Conservation (phyloP, 2,888 invertebrate species). For the Frankliniella fusca region DNA sequence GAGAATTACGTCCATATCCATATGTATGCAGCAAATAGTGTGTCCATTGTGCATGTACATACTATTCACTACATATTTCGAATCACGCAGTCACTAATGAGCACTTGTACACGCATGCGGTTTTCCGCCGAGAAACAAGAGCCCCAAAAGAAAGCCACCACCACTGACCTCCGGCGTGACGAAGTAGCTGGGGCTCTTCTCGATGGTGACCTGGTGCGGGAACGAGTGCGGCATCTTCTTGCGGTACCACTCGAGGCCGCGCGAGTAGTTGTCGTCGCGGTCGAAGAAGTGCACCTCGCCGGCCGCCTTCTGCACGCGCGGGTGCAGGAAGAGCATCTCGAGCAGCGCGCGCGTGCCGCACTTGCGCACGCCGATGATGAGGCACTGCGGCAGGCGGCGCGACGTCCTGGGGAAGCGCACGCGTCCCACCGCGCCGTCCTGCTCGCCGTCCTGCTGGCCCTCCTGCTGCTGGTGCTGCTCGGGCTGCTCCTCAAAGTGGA, state of each 20-base stretch:
- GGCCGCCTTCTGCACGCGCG: constrained; percentile 84
- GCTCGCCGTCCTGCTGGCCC: constrained; percentile 32
- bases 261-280: constrained; percentile 84
- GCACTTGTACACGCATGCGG: too few species aligned
- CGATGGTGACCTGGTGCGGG: constrained; percentile 88
- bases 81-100: too few species aligned
- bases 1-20: too few species aligned
- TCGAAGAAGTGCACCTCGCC: constrained; percentile 98
- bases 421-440: constrained; percentile 42
- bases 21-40: too few species aligned
- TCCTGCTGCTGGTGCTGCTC: constrained; percentile 33
- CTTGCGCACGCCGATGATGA: constrained; percentile 93
- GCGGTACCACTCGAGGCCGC: constrained; percentile 92
- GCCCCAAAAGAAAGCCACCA: too few species aligned
- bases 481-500: constrained; percentile 2
- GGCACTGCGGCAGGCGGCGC: constrained; percentile 65
- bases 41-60: too few species aligned
- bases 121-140: too few species aligned
- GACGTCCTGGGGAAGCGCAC: constrained; percentile 61
- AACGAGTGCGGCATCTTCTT: constrained; percentile 92
- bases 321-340: constrained; percentile 94
- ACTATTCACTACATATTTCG: too few species aligned
- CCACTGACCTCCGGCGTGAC: constrained; percentile 81
- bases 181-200: constrained; percentile 97
- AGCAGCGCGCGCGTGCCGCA: constrained; percentile 93